Percentiles rank a stretch among this genome's conserved stretches.
phyloP scores from a whole-genome alignment of 2,888 invertebrate species.

The Nemoura dubitans region DNA sequence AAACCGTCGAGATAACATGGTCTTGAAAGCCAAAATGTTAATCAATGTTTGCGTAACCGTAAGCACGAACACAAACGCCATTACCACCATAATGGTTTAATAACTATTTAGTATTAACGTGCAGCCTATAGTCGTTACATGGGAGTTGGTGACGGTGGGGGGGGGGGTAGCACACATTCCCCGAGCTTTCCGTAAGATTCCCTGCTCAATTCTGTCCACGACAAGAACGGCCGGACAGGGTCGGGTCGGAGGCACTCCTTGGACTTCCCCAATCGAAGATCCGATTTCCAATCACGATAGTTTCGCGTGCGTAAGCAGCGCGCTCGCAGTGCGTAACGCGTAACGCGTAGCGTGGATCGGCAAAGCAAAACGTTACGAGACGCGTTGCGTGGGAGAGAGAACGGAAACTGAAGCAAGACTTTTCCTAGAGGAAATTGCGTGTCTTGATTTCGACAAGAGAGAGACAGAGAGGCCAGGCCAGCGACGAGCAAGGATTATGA shows the following conservation, averaged over 20 bases:
- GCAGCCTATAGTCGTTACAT: too few species aligned
- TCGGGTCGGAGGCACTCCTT: not conserved
- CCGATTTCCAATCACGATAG: not conserved
- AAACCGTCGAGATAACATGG: too few species aligned
- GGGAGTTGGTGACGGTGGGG: too few species aligned
- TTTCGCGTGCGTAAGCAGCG: not conserved
- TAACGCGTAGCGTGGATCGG: too few species aligned
- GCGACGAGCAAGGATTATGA: slow-evolving; percentile 9
- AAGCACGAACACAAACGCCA: not conserved
- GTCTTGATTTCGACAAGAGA: slow-evolving; percentile 8
- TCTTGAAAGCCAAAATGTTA: too few species aligned
- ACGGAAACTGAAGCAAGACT: slow-evolving; percentile 19
- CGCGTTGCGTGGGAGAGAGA: not conserved
- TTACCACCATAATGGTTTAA: not conserved
- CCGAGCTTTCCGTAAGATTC: not conserved
- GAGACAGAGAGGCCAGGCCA: not conserved
- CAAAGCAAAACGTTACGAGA: not conserved
- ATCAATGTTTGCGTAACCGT: not conserved
- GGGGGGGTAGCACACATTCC: not conserved
- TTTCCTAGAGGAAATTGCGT: slow-evolving; percentile 40
- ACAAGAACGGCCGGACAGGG: not conserved
- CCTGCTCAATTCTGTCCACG: not conserved
- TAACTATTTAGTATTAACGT: not conserved
- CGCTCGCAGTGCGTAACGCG: not conserved
- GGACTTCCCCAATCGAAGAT: not conserved